Conservation (phyloP, 2,888 invertebrate species). For the Phalera bucephala region DNA sequence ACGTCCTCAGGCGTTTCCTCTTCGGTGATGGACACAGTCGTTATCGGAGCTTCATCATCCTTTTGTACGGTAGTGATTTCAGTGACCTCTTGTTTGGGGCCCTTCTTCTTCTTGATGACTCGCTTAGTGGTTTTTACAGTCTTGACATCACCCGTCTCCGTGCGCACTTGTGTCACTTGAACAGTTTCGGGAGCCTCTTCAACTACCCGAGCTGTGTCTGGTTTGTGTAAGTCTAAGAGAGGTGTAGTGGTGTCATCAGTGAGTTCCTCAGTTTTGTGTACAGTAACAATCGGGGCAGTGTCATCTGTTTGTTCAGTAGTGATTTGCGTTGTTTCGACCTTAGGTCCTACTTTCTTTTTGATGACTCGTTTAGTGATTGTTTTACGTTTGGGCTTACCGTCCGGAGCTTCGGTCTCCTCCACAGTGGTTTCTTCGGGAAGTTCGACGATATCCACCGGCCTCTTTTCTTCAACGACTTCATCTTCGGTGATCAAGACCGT, state of each 20-base stretch:
- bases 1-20: conserved; percentile 1
- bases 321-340: conserved; percentile 36
- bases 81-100: conserved; percentile 47
- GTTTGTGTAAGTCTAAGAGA: conserved; percentile 16
- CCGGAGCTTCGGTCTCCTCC: conserved; percentile 37
- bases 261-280: conserved; percentile 49
- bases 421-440: conserved; percentile 50
- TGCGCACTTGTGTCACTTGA: conserved; percentile 26
- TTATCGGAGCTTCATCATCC: conserved; percentile 25
- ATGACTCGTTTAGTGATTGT: conserved; percentile 52
- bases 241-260: conserved; percentile 14
- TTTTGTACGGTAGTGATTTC: conserved; percentile 41
- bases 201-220: conserved; percentile 9
- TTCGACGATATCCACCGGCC: conserved; percentile 27
- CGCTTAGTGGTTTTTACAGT: conserved; percentile 37
- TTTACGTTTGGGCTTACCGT: conserved; percentile 45
- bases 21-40: conserved; percentile 10
- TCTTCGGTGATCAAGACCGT: conserved; percentile 23
- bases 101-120: conserved; percentile 36
- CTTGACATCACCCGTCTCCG: conserved; percentile 32
- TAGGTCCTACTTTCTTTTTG: conserved; percentile 58
- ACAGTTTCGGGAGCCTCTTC: conserved; percentile 25
- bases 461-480: conserved; percentile 27
- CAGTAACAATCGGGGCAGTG: conserved; percentile 51
- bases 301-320: conserved; percentile 20